Percentiles rank a stretch among this genome's conserved stretches.
Conservation (phyloP, 1,140 invertebrate species). For the Trichogramma pretiosum region DNA sequence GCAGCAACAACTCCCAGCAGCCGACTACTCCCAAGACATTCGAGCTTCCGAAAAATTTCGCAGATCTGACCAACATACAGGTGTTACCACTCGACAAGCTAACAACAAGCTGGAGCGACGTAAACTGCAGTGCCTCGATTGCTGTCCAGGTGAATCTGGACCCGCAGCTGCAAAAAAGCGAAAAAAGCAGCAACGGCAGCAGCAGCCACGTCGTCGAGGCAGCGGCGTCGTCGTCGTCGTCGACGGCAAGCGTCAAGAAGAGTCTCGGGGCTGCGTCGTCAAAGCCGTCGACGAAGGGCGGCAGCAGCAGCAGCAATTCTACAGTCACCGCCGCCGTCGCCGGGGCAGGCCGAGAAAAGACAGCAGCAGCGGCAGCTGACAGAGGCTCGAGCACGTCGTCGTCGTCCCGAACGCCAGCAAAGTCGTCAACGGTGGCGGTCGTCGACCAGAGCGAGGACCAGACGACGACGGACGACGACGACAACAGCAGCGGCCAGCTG, state of each 20-base stretch:
- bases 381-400: slow-evolving; percentile 46
- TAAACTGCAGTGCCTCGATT: slow-evolving; percentile 47
- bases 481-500: slow-evolving; percentile 49
- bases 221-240: slow-evolving; percentile 3
- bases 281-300: too few relatives aligned
- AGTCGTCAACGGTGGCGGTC: slow-evolving; percentile 35
- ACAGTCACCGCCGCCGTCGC: neutral
- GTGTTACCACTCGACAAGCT: slow-evolving; percentile 40
- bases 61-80: slow-evolving; percentile 31
- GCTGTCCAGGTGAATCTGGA: slow-evolving; percentile 53
- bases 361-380: too few relatives aligned
- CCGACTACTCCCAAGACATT: slow-evolving; percentile 28
- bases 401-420: slow-evolving; percentile 47
- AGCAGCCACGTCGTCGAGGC: slow-evolving; percentile 18
- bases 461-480: slow-evolving; percentile 37
- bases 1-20: slow-evolving; percentile 12
- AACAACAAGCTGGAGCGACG: slow-evolving; percentile 39
- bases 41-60: slow-evolving; percentile 37
- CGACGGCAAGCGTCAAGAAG: slow-evolving; percentile 16
- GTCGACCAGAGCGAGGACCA: slow-evolving; percentile 44
- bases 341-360: neutral
- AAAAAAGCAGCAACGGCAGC: slow-evolving; percentile 20
- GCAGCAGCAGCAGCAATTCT: neutral
- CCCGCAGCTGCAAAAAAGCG: slow-evolving; percentile 24
- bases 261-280: slow-evolving; percentile 24